Conservation (phyloP, 2,888 invertebrate genomes). For the Tridacna gigas region DNA sequence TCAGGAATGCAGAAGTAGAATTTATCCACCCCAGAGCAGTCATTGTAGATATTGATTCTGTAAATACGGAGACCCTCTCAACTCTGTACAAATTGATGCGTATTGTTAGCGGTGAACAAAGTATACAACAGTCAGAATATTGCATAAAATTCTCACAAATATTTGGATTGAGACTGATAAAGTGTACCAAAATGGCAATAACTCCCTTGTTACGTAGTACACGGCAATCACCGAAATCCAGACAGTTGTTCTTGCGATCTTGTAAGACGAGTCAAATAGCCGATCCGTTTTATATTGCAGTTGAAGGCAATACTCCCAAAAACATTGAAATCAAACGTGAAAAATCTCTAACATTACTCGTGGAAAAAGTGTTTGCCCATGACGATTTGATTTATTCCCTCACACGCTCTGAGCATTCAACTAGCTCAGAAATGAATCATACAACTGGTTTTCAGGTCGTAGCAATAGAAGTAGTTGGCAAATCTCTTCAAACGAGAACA, state of each 20-base stretch:
- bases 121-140: neutral
- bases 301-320: neutral
- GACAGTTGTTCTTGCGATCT: neutral
- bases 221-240: neutral
- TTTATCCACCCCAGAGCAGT: conserved; percentile 23
- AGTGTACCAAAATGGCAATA: neutral
- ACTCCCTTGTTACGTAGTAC: neutral
- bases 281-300: neutral
- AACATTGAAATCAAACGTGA: neutral
- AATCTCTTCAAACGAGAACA: neutral
- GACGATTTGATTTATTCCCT: neutral
- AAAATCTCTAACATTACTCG: neutral
- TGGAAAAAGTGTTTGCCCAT: neutral
- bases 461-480: conserved; percentile 1
- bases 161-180: neutral
- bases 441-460: neutral
- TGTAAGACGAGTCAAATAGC: neutral
- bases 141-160: neutral
- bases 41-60: conserved; percentile 27
- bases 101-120: neutral
- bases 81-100: neutral
- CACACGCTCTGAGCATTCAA: neutral
- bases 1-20: conserved; percentile 33
- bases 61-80: neutral
- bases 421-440: neutral